phyloP scores from a whole-genome alignment of 2,888 invertebrate species.

The Schrankia costaestrigalis region DNA sequence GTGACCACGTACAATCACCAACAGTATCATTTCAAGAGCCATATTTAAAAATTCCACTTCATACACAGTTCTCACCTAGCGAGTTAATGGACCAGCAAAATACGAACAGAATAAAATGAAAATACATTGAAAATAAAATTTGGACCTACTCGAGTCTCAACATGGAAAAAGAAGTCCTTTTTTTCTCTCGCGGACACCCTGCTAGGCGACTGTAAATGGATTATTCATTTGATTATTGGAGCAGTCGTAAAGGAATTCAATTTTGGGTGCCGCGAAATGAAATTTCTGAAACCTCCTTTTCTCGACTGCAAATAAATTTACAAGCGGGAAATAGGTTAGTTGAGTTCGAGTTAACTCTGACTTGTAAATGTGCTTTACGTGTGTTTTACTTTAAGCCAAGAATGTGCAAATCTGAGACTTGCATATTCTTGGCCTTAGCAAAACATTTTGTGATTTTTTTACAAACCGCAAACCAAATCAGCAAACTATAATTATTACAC shows the following conservation, averaged over 20 bases:
- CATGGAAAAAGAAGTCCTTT: constrained; percentile 13
- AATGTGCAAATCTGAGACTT: constrained; percentile 6
- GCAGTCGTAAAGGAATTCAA: constrained; percentile 70
- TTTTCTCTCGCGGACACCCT: constrained; percentile 37
- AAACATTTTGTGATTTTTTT: too few relatives aligned
- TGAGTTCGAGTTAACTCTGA: constrained; percentile 26
- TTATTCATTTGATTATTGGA: constrained; percentile 74
- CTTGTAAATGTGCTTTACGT: constrained; percentile 18
- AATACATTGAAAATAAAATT: constrained; percentile 26
- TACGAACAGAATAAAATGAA: constrained; percentile 35
- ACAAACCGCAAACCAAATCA: too few relatives aligned
- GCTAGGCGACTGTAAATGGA: constrained; percentile 53
- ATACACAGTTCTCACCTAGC: constrained; percentile 45
- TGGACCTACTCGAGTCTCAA: constrained; percentile 8
- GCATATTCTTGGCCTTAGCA: too few relatives aligned
- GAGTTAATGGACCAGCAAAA: constrained; percentile 37
- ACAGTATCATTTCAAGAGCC: constrained; percentile 27
- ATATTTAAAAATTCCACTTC: constrained; percentile 49
- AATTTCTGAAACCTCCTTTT: constrained; percentile 62
- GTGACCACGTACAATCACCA: constrained; percentile 33
- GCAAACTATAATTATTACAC: too few relatives aligned
- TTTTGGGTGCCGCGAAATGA: constrained; percentile 62
- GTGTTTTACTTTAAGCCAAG: constrained; percentile 6
- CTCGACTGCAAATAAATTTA: constrained; percentile 61
- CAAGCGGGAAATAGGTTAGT: constrained; percentile 41